Conservation (phyloP, 2,113 vertebrate genomes). For the Odontesthes bonariensis region DNA sequence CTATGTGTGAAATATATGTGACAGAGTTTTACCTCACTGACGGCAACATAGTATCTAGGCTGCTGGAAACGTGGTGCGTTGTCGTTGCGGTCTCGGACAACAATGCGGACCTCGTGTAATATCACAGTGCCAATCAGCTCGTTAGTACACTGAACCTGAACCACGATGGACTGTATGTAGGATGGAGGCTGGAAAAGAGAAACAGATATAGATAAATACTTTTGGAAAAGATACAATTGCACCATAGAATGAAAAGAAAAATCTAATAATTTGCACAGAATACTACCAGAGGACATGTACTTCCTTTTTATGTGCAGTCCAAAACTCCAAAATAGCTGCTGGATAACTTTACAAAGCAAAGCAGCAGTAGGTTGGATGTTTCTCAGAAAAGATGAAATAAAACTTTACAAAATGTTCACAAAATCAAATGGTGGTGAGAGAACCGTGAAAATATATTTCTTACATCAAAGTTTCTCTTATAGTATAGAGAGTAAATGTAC, state of each 20-base stretch:
- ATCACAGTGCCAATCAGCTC: conserved; percentile 93
- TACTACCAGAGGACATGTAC: not conserved
- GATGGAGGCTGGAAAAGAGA: conserved; percentile 87
- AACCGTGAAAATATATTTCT: conserved; percentile 4
- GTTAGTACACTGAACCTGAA: conserved; percentile 95
- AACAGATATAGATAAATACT: not conserved
- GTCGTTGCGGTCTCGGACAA: conserved; percentile 96
- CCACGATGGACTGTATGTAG: conserved; percentile 95
- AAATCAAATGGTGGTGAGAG: conserved; percentile 7
- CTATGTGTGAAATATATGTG: conserved; percentile 6
- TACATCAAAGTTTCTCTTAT: not conserved
- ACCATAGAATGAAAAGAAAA: conserved; percentile 6
- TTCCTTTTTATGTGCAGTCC: conserved; percentile 19
- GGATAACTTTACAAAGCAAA: conserved; percentile 15
- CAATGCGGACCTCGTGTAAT: conserved; percentile 94
- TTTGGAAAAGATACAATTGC: conserved; percentile 5
- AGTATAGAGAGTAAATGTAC: not conserved
- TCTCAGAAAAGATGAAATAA: conserved; percentile 9
- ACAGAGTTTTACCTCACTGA: conserved; percentile 89
- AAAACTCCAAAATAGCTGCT: conserved; percentile 16
- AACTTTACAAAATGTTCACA: conserved; percentile 15
- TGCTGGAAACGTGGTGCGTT: conserved; percentile 92
- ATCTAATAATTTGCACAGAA: not conserved
- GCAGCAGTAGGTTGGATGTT: conserved; percentile 25
- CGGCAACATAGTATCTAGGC: conserved; percentile 88